A percentile compares a stretch with the other conserved stretches of the same genome.
phyloP scores from a whole-genome alignment of 2,797 vertebrate genomes.

The Dendrocincla tyrannina region DNA sequence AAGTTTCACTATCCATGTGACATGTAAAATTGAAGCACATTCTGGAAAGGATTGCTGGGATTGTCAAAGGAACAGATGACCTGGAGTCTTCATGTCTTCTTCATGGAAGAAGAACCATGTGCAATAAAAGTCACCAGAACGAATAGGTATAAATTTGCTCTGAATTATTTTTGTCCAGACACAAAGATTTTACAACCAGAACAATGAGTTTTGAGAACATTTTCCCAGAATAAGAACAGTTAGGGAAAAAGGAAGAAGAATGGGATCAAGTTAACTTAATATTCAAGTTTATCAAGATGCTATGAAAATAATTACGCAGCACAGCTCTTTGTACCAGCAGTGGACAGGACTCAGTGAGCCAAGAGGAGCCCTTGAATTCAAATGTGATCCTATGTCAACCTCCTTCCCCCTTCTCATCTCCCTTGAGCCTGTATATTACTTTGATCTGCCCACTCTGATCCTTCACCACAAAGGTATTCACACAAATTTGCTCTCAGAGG shows the following conservation, averaged over 20 bases:
- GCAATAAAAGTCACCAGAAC: not conserved
- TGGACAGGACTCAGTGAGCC: not conserved
- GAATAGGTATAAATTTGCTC: not conserved
- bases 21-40: not conserved
- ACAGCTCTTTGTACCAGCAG: not conserved
- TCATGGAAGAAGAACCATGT: not conserved
- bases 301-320: conserved; percentile 18
- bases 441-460: conserved; percentile 63
- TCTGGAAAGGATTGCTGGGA: not conserved
- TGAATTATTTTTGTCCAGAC: not conserved
- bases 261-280: conserved; percentile 17
- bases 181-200: not conserved
- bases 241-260: not conserved
- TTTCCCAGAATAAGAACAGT: not conserved
- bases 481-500: conserved; percentile 51
- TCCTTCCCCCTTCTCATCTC: conserved; percentile 12
- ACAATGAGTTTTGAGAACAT: not conserved
- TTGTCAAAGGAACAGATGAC: not conserved
- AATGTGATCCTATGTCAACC: not conserved
- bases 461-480: conserved; percentile 60
- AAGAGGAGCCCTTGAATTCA: conserved; percentile 16
- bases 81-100: not conserved
- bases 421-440: conserved; percentile 19
- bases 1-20: not conserved
- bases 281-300: not conserved